Percentiles rank a stretch among this genome's conserved stretches.
phyloP scores from a whole-genome alignment of 2,797 vertebrate genomes.

The Propithecus perrieri region DNA sequence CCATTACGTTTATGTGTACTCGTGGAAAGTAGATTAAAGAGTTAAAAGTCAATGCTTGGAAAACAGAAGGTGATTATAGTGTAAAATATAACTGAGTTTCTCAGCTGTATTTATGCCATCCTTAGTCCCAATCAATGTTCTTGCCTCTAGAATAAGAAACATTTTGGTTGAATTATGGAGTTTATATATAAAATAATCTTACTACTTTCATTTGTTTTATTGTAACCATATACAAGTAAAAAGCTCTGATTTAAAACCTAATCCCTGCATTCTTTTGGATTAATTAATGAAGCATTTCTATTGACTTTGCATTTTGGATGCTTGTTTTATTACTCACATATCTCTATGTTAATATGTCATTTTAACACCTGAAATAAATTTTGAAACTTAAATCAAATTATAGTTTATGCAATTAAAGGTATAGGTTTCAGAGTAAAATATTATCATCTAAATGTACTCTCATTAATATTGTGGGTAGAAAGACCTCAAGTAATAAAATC shows the following conservation, averaged over 20 bases:
- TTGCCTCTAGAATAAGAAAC: slow-evolving; percentile 4
- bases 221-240: neutral
- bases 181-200: slow-evolving; percentile 23
- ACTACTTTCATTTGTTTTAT: slow-evolving; percentile 52
- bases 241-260: slow-evolving; percentile 51
- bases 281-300: slow-evolving; percentile 66
- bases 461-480: slow-evolving; percentile 30
- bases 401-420: slow-evolving; percentile 54
- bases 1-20: neutral
- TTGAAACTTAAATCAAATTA: slow-evolving; percentile 55
- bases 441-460: neutral
- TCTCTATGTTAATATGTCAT: slow-evolving; percentile 36
- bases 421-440: slow-evolving; percentile 53
- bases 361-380: slow-evolving; percentile 57
- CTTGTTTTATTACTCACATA: slow-evolving; percentile 58
- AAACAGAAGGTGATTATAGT: neutral
- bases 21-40: neutral
- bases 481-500: slow-evolving; percentile 30
- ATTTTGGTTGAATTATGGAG: slow-evolving; percentile 12
- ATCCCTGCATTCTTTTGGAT: neutral
- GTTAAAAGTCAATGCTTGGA: neutral
- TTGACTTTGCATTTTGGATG: slow-evolving; percentile 58
- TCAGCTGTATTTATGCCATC: neutral
- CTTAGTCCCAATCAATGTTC: neutral
- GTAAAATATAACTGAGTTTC: neutral